Conservation (phyloP, 2,797 vertebrate genomes). For the Sebastes diaconus region DNA sequence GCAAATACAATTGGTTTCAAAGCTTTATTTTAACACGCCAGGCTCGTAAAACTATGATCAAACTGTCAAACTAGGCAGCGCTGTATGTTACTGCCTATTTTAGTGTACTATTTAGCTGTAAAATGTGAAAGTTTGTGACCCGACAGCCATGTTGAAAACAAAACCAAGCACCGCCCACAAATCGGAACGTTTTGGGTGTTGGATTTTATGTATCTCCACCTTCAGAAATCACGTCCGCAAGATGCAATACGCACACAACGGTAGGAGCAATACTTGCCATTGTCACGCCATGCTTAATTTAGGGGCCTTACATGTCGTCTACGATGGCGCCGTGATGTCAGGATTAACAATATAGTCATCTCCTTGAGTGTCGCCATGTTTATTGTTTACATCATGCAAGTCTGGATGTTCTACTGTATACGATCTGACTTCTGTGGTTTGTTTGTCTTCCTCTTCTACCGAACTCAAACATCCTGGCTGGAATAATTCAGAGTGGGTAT, state of each 20-base stretch:
- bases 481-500: conserved; percentile 26
- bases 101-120: not conserved
- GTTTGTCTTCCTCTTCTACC: not conserved
- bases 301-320: too few relatives aligned
- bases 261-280: too few relatives aligned
- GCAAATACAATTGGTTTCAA: not conserved
- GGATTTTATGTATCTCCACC: too few relatives aligned
- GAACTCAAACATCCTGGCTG: not conserved
- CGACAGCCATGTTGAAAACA: too few relatives aligned
- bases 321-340: not conserved
- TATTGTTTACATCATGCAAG: not conserved
- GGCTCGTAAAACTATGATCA: not conserved
- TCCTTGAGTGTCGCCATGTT: not conserved
- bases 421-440: not conserved
- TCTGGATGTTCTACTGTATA: not conserved
- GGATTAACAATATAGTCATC: not conserved
- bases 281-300: too few relatives aligned
- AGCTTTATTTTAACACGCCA: not conserved
- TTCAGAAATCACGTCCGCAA: too few relatives aligned
- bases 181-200: too few relatives aligned
- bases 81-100: not conserved
- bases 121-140: not conserved
- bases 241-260: too few relatives aligned
- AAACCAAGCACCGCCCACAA: not conserved
- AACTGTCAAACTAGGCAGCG: not conserved